Evolutionary conservation across 2,797 vertebrate genomes (phyloP).

Genomic region (Rhabdophis nuchalis): DNA sequence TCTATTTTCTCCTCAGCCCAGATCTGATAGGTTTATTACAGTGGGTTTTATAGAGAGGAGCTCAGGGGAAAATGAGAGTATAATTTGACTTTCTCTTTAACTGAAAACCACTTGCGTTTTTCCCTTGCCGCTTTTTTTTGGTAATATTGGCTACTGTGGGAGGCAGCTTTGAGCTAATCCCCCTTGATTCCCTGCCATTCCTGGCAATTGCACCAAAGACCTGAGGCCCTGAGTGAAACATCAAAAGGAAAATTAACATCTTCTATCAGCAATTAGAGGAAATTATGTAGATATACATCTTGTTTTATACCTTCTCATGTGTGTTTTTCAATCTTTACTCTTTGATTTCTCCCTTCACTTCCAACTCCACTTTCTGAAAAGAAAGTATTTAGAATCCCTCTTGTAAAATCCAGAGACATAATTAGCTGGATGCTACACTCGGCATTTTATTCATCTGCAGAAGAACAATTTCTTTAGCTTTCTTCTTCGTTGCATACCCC

Average conservation of each 20-base stretch:
- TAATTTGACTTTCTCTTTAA: conserved; percentile 19
- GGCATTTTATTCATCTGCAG: conserved; percentile 57
- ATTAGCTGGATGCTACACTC: conserved; percentile 70
- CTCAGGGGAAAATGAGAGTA: conserved; percentile 22
- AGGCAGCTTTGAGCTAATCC: conserved; percentile 71
- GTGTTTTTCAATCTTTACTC: conserved; percentile 75
- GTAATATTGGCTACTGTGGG: conserved; percentile 59
- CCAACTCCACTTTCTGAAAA: neutral
- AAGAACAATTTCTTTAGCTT: conserved; percentile 59
- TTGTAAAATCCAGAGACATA: conserved; percentile 58
- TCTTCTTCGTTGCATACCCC: conserved; percentile 37
- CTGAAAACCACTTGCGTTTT: neutral
- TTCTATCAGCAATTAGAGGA: conserved; percentile 81
- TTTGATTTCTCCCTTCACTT: conserved; percentile 71
- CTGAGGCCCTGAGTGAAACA: conserved; percentile 71
- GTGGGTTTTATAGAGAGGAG: neutral
- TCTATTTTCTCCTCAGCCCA: neutral
- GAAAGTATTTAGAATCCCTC: conserved; percentile 67
- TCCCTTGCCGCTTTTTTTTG: conserved; percentile 12
- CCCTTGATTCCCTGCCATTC: conserved; percentile 73
- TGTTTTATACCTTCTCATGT: conserved; percentile 76
- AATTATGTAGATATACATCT: conserved; percentile 80
- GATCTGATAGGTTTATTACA: neutral
- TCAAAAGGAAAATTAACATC: conserved; percentile 80
- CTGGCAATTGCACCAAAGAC: conserved; percentile 72